Base-by-base conservation (phyloP, 2,797 vertebrate species). In the Philypnodon macrostomus region DNA sequence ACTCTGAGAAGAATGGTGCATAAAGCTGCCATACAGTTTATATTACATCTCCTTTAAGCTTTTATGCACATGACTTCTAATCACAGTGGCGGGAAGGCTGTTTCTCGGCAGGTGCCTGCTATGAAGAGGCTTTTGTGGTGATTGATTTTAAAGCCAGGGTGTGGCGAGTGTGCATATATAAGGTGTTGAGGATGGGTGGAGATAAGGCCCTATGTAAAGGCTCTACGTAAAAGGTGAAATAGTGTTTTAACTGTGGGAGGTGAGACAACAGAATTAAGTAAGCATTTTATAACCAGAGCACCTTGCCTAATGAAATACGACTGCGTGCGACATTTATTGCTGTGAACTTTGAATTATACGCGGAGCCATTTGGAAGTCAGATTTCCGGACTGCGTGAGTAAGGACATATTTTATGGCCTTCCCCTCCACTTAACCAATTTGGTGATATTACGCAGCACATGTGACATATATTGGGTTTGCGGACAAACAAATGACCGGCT, bases 261-360 rank as follows among this genome's bases (percentile, higher is more conserved):
- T 76, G 83, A 82, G 75, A 80, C 78, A 79, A 72, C 63, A 58
- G 57, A 70, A 66, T 50, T 64, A 68, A 77, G 69, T 59, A 47
- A 79, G 65, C 57, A 41, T 70, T 81, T 84, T 56, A 83, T 68
- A 77, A 79, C 60, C 62, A 5, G 5, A 63, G 70, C 21, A 14
- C 59, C 44, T 76, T 12, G 2, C 41, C 39, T 52, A 67, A 70
- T 82, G 74, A 87, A 83, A 84, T 79, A 80, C 64, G 24, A 58
- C 58, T 63, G 60, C 24, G 53, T 37, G 50, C 76, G 67, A 72
- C 76, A 60, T 82, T 84, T 82, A 85, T 67, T 71, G 74, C 69
- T 30, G 35, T 21, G 38, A 71, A 72, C 47, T 49, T 67, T 77
- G 80, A 81, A 86, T 85, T 70, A 84, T 58, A 71, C 57, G 58